These are phyloP conservation scores for Diarsia rubi DNA, from an alignment of 2,888 invertebrate species.

Conservation along the genomic window DNA sequence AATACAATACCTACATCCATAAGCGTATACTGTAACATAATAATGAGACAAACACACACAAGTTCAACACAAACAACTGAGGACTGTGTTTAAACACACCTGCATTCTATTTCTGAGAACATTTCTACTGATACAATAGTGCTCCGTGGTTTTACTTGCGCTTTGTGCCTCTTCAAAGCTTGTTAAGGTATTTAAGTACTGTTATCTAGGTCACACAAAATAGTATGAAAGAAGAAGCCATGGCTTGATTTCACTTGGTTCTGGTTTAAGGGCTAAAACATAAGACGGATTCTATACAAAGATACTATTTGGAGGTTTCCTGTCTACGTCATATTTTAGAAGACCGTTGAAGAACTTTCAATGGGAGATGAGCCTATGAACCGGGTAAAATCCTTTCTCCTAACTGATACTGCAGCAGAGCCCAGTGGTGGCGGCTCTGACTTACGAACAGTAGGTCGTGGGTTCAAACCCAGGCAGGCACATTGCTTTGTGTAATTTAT, in stretches of 20 bases:
- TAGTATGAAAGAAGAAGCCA: background rate
- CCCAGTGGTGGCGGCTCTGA: too few relatives aligned
- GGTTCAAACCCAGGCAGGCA: too few relatives aligned
- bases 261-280: too few relatives aligned
- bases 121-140: constrained; percentile 14
- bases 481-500: too few relatives aligned
- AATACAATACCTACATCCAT: constrained; percentile 1
- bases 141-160: background rate
- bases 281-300: background rate
- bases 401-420: too few relatives aligned
- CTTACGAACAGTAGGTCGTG: too few relatives aligned
- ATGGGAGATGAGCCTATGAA: background rate
- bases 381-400: too few relatives aligned
- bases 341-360: background rate
- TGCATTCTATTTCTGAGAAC: constrained; percentile 46
- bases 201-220: background rate
- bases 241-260: too few relatives aligned
- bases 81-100: constrained; percentile 56
- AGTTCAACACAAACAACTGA: constrained; percentile 51
- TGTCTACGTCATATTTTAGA: background rate
- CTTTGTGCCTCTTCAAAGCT: background rate
- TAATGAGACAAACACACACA: constrained; percentile 52
- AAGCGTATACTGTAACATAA: constrained; percentile 41
- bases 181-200: background rate
- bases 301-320: background rate